Conservation (phyloP, 2,888 invertebrate species). For the Drosophila anomelani region DNA sequence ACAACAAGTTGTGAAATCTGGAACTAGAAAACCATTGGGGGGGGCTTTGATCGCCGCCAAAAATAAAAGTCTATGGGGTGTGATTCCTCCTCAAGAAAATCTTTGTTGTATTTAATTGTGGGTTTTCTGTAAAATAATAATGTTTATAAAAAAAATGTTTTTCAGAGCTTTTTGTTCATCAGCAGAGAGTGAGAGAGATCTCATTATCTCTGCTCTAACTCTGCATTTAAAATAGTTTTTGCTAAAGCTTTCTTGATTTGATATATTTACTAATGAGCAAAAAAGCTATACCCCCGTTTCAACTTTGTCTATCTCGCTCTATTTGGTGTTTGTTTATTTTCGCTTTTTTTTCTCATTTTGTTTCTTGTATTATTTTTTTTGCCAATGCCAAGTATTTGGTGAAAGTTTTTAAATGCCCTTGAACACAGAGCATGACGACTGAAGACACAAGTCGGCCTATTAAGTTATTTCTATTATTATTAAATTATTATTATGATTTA, state of each 20-base stretch:
- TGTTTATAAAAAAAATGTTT: not conserved
- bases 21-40: slow-evolving; percentile 14
- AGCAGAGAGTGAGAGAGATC: not conserved
- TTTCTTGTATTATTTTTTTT: not conserved
- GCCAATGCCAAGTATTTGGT: slow-evolving; percentile 2
- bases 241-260: not conserved
- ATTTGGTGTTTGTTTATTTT: slow-evolving; percentile 3
- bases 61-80: slow-evolving; percentile 26
- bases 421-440: not conserved
- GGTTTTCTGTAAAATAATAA: not conserved
- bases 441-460: not conserved
- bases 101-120: not conserved
- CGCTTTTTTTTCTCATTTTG: not conserved
- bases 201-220: not conserved
- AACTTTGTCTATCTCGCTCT: slow-evolving; percentile 1
- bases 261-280: slow-evolving; percentile 1
- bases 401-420: slow-evolving; percentile 14
- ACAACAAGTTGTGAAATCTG: slow-evolving; percentile 28
- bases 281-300: not conserved
- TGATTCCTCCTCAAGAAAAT: slow-evolving; percentile 9
- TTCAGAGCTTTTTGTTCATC: not conserved
- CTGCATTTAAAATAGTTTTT: not conserved
- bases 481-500: no score
- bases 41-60: slow-evolving; percentile 10
- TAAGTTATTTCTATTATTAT: not conserved